Evolutionary conservation across 2,888 invertebrate species (phyloP), one percentile per base, ranked within the genome.

Genomic region (Protonemura montana): DNA sequence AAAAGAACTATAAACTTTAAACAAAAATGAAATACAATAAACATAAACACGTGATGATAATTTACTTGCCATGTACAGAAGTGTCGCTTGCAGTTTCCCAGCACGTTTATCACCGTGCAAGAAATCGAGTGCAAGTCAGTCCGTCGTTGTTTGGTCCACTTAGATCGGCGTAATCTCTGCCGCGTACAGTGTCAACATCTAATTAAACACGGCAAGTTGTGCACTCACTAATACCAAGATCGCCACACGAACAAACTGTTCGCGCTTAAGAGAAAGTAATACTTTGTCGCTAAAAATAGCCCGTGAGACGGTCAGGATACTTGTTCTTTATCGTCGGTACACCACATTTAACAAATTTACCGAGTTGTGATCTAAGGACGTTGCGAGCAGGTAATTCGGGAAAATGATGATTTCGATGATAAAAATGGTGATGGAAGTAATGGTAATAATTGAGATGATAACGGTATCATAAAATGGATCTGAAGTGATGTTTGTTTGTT

Each of bases 101-200:
- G 21, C 59, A 59, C 6, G 7, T 59, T 59, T 21, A 59, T 16
- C 59, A 16, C 59, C 21, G 59, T 21, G 6, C 59, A 59, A 59
- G 21, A 21, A 2, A 13, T 21, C 59, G 21, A 59, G 21, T 59
- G 59, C 59, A 13, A 59, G 59, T 21, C 21, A 10, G 59, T 21
- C 59, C 59, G 59, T 21, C 21, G 59, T 16, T 21, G 6, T 10
- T 21, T 7, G 59, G 59, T 21, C 59, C 59, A 59, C 59, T 59
- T 59, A 59, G 21, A 59, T 59, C 59, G 13, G 21, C 13, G 59
- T 59, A 59, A 21, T 59, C 13, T 21, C 59, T 59, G 59, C 59
- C 59, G 59, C 59, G 59, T 59, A 59, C 59, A 21, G 59, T 59
- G 59, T 59, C 59, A 59, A 59, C 59, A 59, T 59, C 59, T 59